Conservation (phyloP, 2,797 vertebrate species). For the Hybognathus amarus region DNA sequence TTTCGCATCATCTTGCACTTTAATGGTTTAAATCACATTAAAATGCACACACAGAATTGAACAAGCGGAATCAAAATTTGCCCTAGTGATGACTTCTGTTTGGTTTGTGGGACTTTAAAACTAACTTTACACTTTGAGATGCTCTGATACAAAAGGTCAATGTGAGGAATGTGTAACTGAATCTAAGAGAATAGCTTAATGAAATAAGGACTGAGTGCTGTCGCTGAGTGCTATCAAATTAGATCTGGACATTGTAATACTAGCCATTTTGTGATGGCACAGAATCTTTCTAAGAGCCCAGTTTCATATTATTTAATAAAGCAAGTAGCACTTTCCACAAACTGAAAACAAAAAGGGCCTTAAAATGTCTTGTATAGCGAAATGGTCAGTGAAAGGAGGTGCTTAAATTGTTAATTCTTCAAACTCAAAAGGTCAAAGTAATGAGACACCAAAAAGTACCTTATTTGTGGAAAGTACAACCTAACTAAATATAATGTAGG, state of each 20-base stretch:
- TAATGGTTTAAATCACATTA: neutral
- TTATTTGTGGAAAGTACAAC: neutral
- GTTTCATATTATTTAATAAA: slow-evolving; percentile 35
- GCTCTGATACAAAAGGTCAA: slow-evolving; percentile 12
- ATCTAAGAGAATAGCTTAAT: slow-evolving; percentile 40
- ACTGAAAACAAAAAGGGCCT: neutral
- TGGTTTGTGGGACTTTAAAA: slow-evolving; percentile 16
- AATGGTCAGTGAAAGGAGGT: neutral
- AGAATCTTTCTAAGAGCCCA: slow-evolving; percentile 26
- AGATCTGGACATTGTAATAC: slow-evolving; percentile 48
- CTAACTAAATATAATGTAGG: neutral
- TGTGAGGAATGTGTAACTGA: slow-evolving; percentile 30
- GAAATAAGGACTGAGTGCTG: slow-evolving; percentile 26
- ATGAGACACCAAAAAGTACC: slow-evolving; percentile 1
- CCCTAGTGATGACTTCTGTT: neutral
- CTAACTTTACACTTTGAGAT: neutral
- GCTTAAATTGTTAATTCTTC: neutral
- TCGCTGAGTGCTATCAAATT: slow-evolving; percentile 38
- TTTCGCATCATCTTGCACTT: neutral
- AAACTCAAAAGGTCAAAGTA: slow-evolving; percentile 1
- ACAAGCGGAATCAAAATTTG: neutral
- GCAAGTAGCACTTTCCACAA: slow-evolving; percentile 18
- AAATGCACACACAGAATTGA: neutral
- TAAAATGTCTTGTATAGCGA: neutral
- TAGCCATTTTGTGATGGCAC: slow-evolving; percentile 5